Base-by-base conservation (phyloP, 2,113 vertebrate species). In the Sylvietta virens region DNA sequence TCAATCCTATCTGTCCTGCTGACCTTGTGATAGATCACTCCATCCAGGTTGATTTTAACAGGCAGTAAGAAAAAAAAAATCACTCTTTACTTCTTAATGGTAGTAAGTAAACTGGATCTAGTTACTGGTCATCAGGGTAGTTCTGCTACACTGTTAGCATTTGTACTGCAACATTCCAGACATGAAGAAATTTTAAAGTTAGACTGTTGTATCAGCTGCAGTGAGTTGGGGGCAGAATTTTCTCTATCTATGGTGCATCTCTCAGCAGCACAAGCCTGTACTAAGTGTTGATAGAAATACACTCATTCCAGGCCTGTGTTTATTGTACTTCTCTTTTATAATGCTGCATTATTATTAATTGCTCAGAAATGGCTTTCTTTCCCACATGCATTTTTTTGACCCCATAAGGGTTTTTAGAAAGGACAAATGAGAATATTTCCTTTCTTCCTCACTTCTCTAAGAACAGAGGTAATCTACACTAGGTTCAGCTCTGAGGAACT, bases 21-120 rank as follows among this genome's bases (percentile, higher is more conserved):
- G 99, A 99, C 92, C 98, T 99, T 0, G 99, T 99, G 92, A 99
- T 99, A 57, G 99, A 99, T 97, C 99, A 99, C 93, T 99, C 99
- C 95, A 99, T 99, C 96, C 99, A 99, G 92, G 99, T 99, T 81
- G 99, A 99, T 97, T 99, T 99, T 94, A 99, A 98, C 97, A 98
- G 99, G 91, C 98, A 98, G 99, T 99, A 97, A 98, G 98, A 83
- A 51, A 62, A 82, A 71, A 81, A 88, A 82, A 70, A 19, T 30
- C 27, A 54, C 54, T 86, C 23, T 47, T 54, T 62, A 22, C 10
- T 60, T 80, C 37, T 84, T 50, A 58, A 35, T 72, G 44, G 45
- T 90, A 81, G 31, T n/a, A 82, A 35, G 19, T 48, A 57, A 93
- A 37, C 33, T 58, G 53, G 11, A 56, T 44, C 23, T 12, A 40